Evolutionary conservation across 2,888 invertebrate genomes (phyloP), one percentile per base, ranked within the genome.

Genomic region (Vandiemenella viatica): DNA sequence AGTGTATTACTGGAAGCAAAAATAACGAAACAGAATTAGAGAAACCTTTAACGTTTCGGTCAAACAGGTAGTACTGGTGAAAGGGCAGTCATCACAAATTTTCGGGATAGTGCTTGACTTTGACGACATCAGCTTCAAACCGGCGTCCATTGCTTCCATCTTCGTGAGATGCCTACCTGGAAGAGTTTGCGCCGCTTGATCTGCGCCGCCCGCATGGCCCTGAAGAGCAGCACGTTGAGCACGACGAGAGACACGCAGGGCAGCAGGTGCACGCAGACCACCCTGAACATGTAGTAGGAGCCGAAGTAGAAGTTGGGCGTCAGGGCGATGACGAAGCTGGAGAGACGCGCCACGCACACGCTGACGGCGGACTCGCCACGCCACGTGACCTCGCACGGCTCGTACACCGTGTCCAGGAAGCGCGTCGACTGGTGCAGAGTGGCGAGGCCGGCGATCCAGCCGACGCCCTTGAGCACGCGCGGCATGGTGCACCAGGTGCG

Each of bases 161-260:
- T n/a, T n/a, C n/a, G n/a, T n/a, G n/a, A n/a, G n/a, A n/a, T n/a
- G n/a, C n/a, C n/a, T 19, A 19, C 42, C 54, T 82, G 77, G 62
- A 88, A 81, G 1, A 91, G 72, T 59, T 80, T 75, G 61, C 82
- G 79, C 26, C 89, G 71, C 53, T 86, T 79, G 49, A 77, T 71
- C 62, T 91, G 87, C 0, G 93, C 93, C 55, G 80, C 76, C 48
- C 83, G 74, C 77, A 96, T 79, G 0, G 92, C 90, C 46, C 78
- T 71, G 63, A 93, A 90, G 4, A 96, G 75, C 7, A 92, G 71
- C 0, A 87, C 79, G 64, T 95, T 95, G 45, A 96, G 74, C 16
- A 89, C 82, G 0, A 93, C 89, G 38, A 96, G 73, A 2, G 86
- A 79, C 8, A 86, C 78, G 70, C 93, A 93, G 0, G 95, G 95